Conservation (phyloP, 2,888 invertebrate genomes). For the Lysandra bellargus region DNA sequence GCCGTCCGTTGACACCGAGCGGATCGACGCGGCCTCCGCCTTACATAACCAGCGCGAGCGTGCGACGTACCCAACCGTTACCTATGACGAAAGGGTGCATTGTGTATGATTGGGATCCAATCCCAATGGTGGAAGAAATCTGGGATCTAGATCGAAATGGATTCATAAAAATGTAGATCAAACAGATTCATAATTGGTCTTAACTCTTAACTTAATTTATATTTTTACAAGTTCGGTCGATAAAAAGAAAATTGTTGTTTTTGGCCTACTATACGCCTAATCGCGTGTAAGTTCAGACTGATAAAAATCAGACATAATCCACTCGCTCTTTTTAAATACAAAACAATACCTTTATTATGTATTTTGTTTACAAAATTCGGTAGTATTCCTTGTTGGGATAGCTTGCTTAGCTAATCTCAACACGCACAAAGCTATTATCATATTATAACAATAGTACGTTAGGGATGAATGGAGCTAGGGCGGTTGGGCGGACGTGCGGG, state of each 20-base stretch:
- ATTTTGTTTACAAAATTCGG: too few species aligned
- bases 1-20: conserved; percentile 80
- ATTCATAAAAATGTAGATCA: too few species aligned
- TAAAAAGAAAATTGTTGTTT: too few species aligned
- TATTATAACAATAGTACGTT: not conserved
- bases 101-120: conserved; percentile 3
- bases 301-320: too few species aligned
- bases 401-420: not conserved
- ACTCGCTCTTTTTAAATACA: too few species aligned
- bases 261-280: too few species aligned
- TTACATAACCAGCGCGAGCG: conserved; percentile 78
- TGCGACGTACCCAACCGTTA: conserved; percentile 59
- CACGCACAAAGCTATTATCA: not conserved
- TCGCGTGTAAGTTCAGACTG: too few species aligned
- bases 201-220: too few species aligned
- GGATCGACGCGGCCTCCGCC: conserved; percentile 76
- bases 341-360: too few species aligned
- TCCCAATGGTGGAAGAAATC: not conserved
- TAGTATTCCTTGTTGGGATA: not conserved
- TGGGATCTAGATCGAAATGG: not conserved
- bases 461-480: conserved; percentile 43
- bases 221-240: too few species aligned
- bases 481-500: conserved; percentile 64
- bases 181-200: too few species aligned
- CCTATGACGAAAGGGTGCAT: conserved; percentile 31